Base-by-base conservation (phyloP, 2,888 invertebrate genomes). In the Epistrophella euchroma region DNA sequence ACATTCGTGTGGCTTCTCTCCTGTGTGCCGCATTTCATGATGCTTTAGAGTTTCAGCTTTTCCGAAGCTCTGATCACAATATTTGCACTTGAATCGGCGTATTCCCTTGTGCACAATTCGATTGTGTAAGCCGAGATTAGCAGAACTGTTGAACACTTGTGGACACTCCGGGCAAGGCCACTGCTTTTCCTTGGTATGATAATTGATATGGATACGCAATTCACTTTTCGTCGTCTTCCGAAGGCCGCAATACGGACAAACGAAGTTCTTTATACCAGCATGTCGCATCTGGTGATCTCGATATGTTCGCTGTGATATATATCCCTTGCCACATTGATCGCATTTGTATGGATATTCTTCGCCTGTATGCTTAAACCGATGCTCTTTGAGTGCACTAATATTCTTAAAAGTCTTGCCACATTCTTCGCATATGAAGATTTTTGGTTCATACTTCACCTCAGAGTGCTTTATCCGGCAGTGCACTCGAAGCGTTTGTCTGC, bases 391-490 rank as follows among this genome's bases (percentile, higher is more conserved):
- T 60, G 91, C 91, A 6, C 91, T 90, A 0, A 90, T 91, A 71
- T 91, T 92, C 47, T 91, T 91, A 70, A 91, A 91, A 0, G 90
- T 91, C 4, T 91, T 90, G 1, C 91, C 91, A 52, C 91, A 91
- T 43, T 91, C 90, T 45, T 91, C 91, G 52, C 91, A 91, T 5
- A 91, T 90, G 55, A 79, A 88, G 4, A 79, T 86, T 40, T 87
- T 87, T 1, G 85, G 87, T 28, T 80, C 83, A 55, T 90, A 92
- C 7, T 91, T 90, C 2, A 19, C 77, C 35, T 78, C 75, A 2
- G 84, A 71, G 86, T 91, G 91, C 76, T 91, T 91, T 4, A 91
- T 88, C 0, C 91, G 90, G 28, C 91, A 91, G 82, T 91, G 91
- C 22, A 91, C 91, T 40, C 90, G 90, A 83, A 91, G 89, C n/a